These are phyloP conservation scores for Sebastes steindachneri DNA, from an alignment of 2,797 vertebrate genomes.

Conservation along the genomic window DNA sequence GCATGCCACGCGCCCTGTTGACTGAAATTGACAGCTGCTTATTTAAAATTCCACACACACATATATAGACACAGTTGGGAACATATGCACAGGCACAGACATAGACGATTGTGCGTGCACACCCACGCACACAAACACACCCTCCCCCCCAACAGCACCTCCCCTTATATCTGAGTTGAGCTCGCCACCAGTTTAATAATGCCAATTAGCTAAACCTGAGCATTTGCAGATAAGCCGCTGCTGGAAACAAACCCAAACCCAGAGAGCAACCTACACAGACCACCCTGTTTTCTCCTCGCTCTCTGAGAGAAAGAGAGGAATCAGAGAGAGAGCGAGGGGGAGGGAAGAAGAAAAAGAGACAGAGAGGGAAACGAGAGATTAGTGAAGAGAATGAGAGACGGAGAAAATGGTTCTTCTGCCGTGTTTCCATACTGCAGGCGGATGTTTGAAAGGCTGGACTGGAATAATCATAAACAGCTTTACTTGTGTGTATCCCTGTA, in stretches of 20 bases:
- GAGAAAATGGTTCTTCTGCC: slow-evolving; percentile 8
- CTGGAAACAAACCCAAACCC: slow-evolving; percentile 60
- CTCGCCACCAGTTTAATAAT: slow-evolving; percentile 72
- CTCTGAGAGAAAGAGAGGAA: background rate
- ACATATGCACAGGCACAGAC: slow-evolving; percentile 42
- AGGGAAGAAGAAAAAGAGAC: background rate
- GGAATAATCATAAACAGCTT: background rate
- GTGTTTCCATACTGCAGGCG: slow-evolving; percentile 18
- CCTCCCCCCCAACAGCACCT: slow-evolving; percentile 1
- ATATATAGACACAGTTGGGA: slow-evolving; percentile 36
- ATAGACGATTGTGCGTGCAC: slow-evolving; percentile 27
- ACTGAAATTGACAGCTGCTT: slow-evolving; percentile 82
- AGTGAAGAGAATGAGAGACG: slow-evolving; percentile 14
- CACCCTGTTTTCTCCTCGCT: slow-evolving; percentile 27
- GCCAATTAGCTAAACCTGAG: slow-evolving; percentile 80
- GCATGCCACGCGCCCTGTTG: slow-evolving; percentile 63
- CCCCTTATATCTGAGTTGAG: slow-evolving; percentile 54
- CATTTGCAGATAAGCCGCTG: slow-evolving; percentile 70
- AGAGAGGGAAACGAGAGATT: background rate
- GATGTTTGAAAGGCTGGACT: background rate
- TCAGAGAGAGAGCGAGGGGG: background rate
- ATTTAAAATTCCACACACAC: slow-evolving; percentile 73
- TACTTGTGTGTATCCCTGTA: background rate
- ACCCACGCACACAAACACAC: slow-evolving; percentile 13
- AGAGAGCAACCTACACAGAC: slow-evolving; percentile 48